Evolutionary conservation across 2,113 vertebrate genomes (phyloP), one percentile per base, ranked within the genome.

Genomic region (Dunckerocampus dactyliophorus): DNA sequence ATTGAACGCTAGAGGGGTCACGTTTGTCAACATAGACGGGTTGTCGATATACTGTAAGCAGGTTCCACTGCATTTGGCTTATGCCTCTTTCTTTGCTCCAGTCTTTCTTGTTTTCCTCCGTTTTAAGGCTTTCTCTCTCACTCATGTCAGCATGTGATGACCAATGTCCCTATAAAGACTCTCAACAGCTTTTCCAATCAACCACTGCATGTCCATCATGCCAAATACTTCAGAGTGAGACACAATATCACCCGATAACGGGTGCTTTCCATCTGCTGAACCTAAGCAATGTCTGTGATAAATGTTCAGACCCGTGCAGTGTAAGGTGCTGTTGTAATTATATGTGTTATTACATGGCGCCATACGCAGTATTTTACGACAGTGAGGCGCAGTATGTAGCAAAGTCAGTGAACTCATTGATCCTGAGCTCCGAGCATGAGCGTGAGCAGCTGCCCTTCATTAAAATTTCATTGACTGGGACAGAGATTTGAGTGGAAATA

Each of bases 131-230:
- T 4, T 45, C 12, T 48, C 47, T 65, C 46, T 10, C 46, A 21
- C 50, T 12, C 31, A 21, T 69, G 49, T 66, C 55, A 50, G 21
- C 64, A 1, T 2, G 0, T 46, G 43, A 68, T 69, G 71, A 75
- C 47, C 63, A 17, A 67, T 82, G 65, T 72, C 47, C n/a, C 19
- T 51, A 48, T 70, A 65, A 75, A 76, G 65, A 69, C 48, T 55
- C 19, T 65, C 45, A 56, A 39, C 57, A 59, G 45, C 50, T 63
- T 37, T 49, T 51, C 37, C 15, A 21, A 82, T 73, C 49, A 67
- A 59, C 61, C 21, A 48, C 37, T 60, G 51, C 61, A 47, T 62
- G 52, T 57, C 47, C 61, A 28, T 69, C 55, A 51, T 0, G 21
- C 21, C 46, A 49, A 68, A 70, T n/a, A n/a, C n/a, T n/a, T n/a